These are phyloP conservation scores for Aphis craccivora DNA, from an alignment of 1,140 invertebrate genomes.

Conservation along the genomic window DNA sequence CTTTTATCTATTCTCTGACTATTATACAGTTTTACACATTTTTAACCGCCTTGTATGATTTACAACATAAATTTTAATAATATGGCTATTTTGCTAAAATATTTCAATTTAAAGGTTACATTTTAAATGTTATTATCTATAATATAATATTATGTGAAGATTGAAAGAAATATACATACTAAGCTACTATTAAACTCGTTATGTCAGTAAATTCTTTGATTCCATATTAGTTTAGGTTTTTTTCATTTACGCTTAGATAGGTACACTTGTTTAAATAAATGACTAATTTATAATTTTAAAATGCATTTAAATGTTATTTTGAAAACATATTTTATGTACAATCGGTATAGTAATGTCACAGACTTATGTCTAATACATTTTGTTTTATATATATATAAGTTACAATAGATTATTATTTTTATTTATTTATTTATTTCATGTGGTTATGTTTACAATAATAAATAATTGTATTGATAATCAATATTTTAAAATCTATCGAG, in stretches of 20 bases:
- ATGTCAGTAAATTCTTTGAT: slow-evolving; percentile 1
- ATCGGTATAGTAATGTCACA: not conserved
- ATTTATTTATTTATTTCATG: not conserved
- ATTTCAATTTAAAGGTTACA: not conserved
- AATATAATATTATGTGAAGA: not conserved
- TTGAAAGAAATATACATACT: not conserved
- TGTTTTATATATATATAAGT: not conserved
- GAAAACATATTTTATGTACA: not conserved
- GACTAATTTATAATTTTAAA: slow-evolving; percentile 29
- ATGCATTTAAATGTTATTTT: slow-evolving; percentile 31
- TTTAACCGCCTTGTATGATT: not conserved
- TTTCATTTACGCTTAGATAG: not conserved
- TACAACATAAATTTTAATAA: not conserved
- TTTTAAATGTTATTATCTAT: not conserved
- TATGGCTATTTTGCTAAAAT: not conserved
- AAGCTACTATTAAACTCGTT: slow-evolving; percentile 23
- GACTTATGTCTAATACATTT: not conserved
- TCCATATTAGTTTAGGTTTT: not conserved
- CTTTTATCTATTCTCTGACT: not conserved
- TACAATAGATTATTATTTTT: not conserved
- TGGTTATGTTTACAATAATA: not conserved
- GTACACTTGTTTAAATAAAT: slow-evolving; percentile 44
- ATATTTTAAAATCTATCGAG: not conserved
- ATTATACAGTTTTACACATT: not conserved
- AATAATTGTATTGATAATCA: not conserved